A percentile compares a stretch with the other conserved stretches of the same genome.
phyloP scores from a whole-genome alignment of 2,888 invertebrate genomes.

The Agonopterix alstromeriana region DNA sequence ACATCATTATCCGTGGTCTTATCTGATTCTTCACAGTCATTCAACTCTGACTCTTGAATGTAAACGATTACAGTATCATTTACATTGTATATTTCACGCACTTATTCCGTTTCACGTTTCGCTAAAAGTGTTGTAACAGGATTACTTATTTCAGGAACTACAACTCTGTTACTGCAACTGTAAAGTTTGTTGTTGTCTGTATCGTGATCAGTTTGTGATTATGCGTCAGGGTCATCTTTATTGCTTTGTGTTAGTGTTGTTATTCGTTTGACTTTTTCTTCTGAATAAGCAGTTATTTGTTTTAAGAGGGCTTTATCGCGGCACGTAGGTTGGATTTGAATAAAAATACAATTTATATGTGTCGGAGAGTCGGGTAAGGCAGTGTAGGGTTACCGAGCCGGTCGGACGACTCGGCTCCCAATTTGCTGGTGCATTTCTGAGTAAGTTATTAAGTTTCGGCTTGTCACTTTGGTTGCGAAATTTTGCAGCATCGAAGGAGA shows the following conservation, averaged over 20 bases:
- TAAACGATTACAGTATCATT: conserved; percentile 35
- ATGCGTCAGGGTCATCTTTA: conserved; percentile 30
- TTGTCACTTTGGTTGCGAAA: conserved; percentile 73
- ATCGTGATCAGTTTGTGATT: conserved; percentile 19
- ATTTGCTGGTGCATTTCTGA: conserved; percentile 73
- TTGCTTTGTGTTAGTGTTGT: conserved; percentile 28
- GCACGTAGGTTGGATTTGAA: conserved; percentile 73
- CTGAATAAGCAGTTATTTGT: conserved; percentile 64
- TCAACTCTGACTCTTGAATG: conserved; percentile 38
- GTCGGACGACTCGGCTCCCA: conserved; percentile 61
- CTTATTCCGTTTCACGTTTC: conserved; percentile 33
- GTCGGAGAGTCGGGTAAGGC: conserved; percentile 63
- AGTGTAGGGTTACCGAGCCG: conserved; percentile 70
- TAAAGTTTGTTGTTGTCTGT: conserved; percentile 54
- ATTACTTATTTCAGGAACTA: conserved; percentile 46
- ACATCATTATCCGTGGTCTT: conserved; percentile 38
- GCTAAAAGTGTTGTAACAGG: conserved; percentile 43
- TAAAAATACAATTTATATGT: conserved; percentile 77
- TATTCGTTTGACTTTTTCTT: conserved; percentile 27
- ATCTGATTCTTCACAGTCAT: conserved; percentile 33
- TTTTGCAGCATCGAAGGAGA: conserved; percentile 56
- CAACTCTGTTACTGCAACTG: conserved; percentile 59
- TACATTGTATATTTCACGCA: conserved; percentile 27
- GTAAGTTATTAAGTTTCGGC: conserved; percentile 76
- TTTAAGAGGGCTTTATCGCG: conserved; percentile 68